Evolutionary conservation across 2,888 invertebrate species (phyloP).

Genomic region (Melieria crassipennis): DNA sequence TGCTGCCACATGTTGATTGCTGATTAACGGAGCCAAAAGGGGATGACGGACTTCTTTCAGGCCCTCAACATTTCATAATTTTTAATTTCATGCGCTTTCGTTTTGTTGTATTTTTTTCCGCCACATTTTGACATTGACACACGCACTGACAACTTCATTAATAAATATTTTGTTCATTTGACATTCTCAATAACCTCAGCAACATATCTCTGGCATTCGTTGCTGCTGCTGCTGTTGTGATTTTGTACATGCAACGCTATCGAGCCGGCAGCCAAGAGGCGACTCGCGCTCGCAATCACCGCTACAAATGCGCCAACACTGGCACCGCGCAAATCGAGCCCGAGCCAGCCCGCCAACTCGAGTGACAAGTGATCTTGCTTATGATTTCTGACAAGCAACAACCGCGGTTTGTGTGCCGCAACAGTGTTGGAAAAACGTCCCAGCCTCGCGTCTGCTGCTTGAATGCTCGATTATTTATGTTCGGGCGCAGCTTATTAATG

Average conservation of each 20-base stretch:
- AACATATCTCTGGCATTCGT: conserved; percentile 17
- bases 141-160: conserved; percentile 60
- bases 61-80: not conserved
- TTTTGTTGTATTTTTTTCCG: not conserved
- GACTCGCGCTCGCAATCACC: not conserved
- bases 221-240: not conserved
- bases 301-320: too few species aligned
- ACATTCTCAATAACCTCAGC: conserved; percentile 31
- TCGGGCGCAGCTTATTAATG: conserved; percentile 17
- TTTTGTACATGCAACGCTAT: conserved; percentile 34
- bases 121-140: conserved; percentile 47
- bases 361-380: conserved; percentile 60
- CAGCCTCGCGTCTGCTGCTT: not conserved
- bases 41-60: not conserved
- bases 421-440: conserved; percentile 17
- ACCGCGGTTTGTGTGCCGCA: conserved; percentile 34
- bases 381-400: conserved; percentile 58
- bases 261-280: conserved; percentile 8
- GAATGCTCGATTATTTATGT: not conserved
- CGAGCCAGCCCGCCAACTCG: not conserved
- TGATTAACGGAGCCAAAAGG: too few species aligned
- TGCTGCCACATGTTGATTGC: too few species aligned
- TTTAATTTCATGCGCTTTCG: not conserved
- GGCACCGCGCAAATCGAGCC: too few species aligned
- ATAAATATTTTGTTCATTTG: conserved; percentile 49